Conservation (phyloP, 2,888 invertebrate species). For the Synanthedon vespiformis region DNA sequence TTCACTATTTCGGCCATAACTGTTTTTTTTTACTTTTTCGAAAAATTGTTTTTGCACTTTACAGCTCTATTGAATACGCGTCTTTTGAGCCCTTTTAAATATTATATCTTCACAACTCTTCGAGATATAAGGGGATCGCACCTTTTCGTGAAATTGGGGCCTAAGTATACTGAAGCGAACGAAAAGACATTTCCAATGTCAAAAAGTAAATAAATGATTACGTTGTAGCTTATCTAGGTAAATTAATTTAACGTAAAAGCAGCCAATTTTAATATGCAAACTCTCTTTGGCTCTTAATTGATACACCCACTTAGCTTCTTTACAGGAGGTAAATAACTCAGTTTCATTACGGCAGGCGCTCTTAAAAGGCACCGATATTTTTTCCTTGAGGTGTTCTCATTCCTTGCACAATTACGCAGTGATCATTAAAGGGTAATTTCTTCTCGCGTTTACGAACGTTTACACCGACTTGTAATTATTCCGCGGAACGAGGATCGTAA, state of each 20-base stretch:
- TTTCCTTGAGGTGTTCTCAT: slow-evolving; percentile 14
- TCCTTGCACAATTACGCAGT: slow-evolving; percentile 40
- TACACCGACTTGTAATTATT: slow-evolving; percentile 61
- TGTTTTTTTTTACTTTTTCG: no score
- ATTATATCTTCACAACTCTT: no score
- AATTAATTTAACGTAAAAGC: background rate
- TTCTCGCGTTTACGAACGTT: slow-evolving; percentile 60
- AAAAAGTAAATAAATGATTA: no score
- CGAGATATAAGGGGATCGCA: no score
- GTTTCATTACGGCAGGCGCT: background rate
- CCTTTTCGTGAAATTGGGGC: no score
- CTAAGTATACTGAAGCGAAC: no score
- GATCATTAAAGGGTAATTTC: slow-evolving; percentile 53
- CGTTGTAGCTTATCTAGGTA: no score
- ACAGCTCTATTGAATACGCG: no score
- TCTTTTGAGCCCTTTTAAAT: no score
- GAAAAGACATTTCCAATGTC: no score
- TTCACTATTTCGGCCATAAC: no score
- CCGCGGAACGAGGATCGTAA: slow-evolving; percentile 56
- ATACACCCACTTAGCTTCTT: background rate
- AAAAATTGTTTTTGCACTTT: no score
- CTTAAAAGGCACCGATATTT: background rate
- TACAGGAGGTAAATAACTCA: background rate
- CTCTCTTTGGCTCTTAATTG: background rate
- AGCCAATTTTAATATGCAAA: background rate